A percentile compares a stretch with the other conserved stretches of the same genome.
Evolutionary conservation across 2,797 vertebrate genomes (phyloP).

Genomic region (Ateles fusciceps): DNA sequence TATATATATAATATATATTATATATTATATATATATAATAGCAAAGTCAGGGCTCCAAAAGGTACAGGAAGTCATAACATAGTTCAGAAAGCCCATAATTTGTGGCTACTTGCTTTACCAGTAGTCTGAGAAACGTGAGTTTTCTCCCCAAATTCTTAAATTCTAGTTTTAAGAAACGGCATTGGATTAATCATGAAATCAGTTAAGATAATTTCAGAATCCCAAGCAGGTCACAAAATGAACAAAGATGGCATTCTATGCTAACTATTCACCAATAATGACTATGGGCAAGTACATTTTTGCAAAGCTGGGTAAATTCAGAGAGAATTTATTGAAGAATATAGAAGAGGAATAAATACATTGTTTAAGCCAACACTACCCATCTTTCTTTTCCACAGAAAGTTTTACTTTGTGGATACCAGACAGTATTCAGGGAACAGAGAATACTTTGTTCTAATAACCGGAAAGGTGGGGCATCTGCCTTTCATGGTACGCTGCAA

Average conservation of each 20-base stretch:
- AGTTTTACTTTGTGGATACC: neutral
- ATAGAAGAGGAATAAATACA: neutral
- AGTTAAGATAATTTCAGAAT: constrained; percentile 1
- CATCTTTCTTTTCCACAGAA: neutral
- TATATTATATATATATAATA: too few relatives aligned
- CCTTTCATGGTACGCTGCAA: neutral
- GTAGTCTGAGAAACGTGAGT: neutral
- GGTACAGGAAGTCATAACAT: neutral
- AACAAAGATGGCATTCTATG: neutral
- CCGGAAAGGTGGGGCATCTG: neutral
- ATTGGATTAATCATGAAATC: neutral
- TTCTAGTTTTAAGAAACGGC: neutral
- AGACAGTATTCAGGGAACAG: neutral
- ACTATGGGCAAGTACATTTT: neutral
- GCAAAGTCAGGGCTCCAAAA: neutral
- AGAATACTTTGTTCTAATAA: neutral
- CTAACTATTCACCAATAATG: neutral
- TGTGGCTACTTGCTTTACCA: neutral
- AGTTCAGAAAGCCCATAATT: neutral
- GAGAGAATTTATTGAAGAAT: neutral
- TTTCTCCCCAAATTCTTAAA: neutral
- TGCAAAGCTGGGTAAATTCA: neutral
- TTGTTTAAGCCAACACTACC: neutral
- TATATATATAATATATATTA: too few relatives aligned
- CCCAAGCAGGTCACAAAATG: neutral